Evolutionary conservation across 2,113 vertebrate genomes (phyloP).

Genomic region (Trichomycterus rosablanca): DNA sequence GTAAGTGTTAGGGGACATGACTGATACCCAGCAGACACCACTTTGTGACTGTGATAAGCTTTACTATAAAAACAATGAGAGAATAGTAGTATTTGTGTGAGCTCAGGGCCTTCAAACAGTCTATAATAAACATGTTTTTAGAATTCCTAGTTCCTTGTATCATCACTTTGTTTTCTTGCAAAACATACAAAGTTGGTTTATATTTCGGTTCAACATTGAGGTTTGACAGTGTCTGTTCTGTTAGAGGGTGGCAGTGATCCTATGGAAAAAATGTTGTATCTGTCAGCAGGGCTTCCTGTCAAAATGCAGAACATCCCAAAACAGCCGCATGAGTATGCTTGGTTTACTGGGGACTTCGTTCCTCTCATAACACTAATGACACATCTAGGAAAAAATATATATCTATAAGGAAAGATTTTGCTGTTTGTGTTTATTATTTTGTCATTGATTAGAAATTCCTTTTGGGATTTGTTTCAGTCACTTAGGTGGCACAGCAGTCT

Average conservation of each 20-base stretch:
- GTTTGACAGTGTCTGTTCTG: constrained; percentile 15
- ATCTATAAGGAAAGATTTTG: no score
- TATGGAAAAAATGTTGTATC: constrained; percentile 44
- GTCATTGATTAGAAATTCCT: no score
- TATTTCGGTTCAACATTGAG: background rate
- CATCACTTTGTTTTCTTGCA: background rate
- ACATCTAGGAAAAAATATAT: no score
- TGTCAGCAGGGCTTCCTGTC: constrained; percentile 45
- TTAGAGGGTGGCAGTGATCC: constrained; percentile 21
- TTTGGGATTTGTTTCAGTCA: no score
- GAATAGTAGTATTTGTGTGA: background rate
- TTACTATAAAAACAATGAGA: background rate
- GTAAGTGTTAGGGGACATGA: no score
- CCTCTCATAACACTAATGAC: no score
- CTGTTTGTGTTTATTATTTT: no score
- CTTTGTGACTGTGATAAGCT: background rate
- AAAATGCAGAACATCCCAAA: constrained; percentile 33
- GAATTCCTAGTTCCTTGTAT: background rate
- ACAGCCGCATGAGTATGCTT: no score
- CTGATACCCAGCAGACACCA: background rate
- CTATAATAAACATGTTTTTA: no score
- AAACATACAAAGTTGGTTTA: background rate
- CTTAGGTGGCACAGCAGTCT: no score
- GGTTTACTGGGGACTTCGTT: no score
- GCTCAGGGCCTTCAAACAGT: background rate